phyloP scores from a whole-genome alignment of 1,140 invertebrate genomes.

The Adelges cooleyi region DNA sequence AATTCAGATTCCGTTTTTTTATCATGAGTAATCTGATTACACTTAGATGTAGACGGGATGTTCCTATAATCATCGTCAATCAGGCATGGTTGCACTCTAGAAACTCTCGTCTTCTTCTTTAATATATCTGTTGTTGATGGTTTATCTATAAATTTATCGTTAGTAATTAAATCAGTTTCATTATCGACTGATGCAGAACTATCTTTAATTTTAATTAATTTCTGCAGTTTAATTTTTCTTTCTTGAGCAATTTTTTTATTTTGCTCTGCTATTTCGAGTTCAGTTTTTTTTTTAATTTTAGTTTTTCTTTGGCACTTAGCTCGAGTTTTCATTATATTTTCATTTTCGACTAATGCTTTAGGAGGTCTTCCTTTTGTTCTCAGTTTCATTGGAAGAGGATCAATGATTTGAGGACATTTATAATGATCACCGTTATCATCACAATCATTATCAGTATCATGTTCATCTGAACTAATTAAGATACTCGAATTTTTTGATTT shows the following conservation, averaged over 20 bases:
- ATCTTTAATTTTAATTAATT: background rate
- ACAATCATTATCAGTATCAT: background rate
- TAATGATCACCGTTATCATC: too few relatives aligned
- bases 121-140: background rate
- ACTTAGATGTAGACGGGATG: background rate
- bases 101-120: background rate
- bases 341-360: background rate
- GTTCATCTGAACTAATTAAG: background rate
- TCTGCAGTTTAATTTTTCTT: background rate
- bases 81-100: background rate
- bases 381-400: background rate
- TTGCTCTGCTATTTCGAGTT: background rate
- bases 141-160: background rate
- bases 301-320: background rate
- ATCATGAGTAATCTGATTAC: background rate
- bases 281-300: background rate
- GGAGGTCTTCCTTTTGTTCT: background rate
- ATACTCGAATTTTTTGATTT: background rate
- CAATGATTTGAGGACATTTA: slow-evolving; percentile 5
- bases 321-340: slow-evolving; percentile 14
- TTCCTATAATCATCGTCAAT: background rate
- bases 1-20: background rate
- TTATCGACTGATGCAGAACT: background rate
- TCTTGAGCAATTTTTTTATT: slow-evolving; percentile 18
- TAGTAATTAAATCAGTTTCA: background rate